Evolutionary conservation across 2,888 invertebrate genomes (phyloP), one percentile per base, ranked within the genome.

Genomic region (Megamerina dolium): DNA sequence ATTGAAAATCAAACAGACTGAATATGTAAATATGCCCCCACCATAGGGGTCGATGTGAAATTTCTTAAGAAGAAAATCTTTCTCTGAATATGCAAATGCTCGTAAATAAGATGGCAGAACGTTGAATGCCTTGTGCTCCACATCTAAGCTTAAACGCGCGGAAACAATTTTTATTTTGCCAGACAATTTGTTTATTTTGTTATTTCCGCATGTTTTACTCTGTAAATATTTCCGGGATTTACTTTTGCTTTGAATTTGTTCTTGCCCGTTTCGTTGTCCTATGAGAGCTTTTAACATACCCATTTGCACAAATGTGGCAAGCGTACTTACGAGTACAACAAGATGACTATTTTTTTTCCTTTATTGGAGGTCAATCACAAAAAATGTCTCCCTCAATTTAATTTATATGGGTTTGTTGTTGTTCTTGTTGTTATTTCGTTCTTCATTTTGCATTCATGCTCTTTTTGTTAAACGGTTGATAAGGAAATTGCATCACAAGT

Each of bases 151-250:
- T 23, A 8, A 8, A 8, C 10, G 8, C 41, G 57, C 67, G 68
- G 70, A 70, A 68, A 59, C 58, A 67, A 68, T 68, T 68, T 70
- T 68, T 70, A 69, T 68, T 67, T 67, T 56, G 64, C 64, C 66
- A 68, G 68, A 68, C 68, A 68, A 67, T 69, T 70, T 68, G 66
- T 63, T 69, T 69, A 69, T 61, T 65, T 67, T 64, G 61, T 61
- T 66, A 70, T 70, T 68, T 68, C 68, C 68, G 70, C 53, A 50
- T 52, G 45, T 54, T 43, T 48, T 43, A 45, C 45, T 50, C 36
- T 38, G 48, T 54, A 61, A 61, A 63, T 64, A 61, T 60, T 60
- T 64, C 64, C 64, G 63, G 61, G 52, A 54, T 58, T 59, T 58
- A 41, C 19, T 23, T 35, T 29, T 35, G 16, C 35, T 23, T 31